Conservation (phyloP, 2,888 invertebrate genomes). For the Watsonalla cultraria region DNA sequence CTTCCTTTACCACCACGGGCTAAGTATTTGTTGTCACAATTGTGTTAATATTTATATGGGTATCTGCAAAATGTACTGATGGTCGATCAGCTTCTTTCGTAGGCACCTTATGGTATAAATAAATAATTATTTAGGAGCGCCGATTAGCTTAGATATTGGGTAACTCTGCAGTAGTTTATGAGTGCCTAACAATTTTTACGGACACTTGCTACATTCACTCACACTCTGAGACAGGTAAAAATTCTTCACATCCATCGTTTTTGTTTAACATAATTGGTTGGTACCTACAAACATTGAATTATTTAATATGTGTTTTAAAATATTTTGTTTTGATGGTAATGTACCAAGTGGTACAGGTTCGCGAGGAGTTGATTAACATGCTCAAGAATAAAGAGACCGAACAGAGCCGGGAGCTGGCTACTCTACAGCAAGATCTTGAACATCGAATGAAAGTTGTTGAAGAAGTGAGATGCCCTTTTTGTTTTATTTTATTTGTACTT, state of each 20-base stretch:
- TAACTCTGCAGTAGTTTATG: too few relatives aligned
- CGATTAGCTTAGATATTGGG: too few relatives aligned
- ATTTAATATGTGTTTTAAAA: conserved; percentile 2
- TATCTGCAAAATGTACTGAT: background rate
- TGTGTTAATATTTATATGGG: background rate
- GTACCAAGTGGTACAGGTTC: conserved; percentile 51
- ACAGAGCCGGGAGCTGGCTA: conserved; percentile 65
- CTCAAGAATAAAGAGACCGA: conserved; percentile 78
- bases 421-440: conserved; percentile 63
- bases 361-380: conserved; percentile 79
- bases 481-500: conserved; percentile 16
- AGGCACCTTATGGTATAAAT: too few relatives aligned
- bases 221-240: too few relatives aligned
- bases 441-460: conserved; percentile 72
- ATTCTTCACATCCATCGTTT: too few relatives aligned
- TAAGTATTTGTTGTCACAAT: conserved; percentile 7
- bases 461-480: conserved; percentile 51
- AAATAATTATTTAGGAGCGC: too few relatives aligned
- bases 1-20: conserved; percentile 19
- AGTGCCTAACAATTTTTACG: too few relatives aligned
- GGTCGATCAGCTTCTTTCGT: too few relatives aligned
- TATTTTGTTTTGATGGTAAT: conserved; percentile 10
- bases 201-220: too few relatives aligned
- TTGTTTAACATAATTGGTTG: too few relatives aligned
- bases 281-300: too few relatives aligned